phyloP scores from a whole-genome alignment of 2,888 invertebrate genomes.

The Pimpla rufipes region DNA sequence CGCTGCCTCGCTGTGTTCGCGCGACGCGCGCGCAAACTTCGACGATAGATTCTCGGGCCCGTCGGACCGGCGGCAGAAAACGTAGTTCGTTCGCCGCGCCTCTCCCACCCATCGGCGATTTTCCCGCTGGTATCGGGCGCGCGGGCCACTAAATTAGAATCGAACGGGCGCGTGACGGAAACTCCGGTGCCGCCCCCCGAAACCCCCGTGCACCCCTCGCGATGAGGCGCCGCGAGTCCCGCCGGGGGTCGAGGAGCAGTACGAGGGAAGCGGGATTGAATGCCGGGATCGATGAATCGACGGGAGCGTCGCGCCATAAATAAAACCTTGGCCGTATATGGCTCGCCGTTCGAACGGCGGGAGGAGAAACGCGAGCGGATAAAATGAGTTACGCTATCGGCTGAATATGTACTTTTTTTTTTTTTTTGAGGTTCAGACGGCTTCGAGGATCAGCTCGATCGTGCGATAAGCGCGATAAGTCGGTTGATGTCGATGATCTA shows the following conservation, averaged over 20 bases:
- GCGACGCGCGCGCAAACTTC: slow-evolving; percentile 57
- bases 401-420: neutral
- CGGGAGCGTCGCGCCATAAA: slow-evolving; percentile 46
- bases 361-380: slow-evolving; percentile 22
- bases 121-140: slow-evolving; percentile 45
- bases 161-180: slow-evolving; percentile 57
- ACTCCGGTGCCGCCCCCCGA: slow-evolving; percentile 21
- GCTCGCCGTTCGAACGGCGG: neutral
- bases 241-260: slow-evolving; percentile 38
- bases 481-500: too few species aligned
- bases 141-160: slow-evolving; percentile 61
- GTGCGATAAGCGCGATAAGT: too few species aligned
- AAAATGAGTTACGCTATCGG: slow-evolving; percentile 43
- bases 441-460: too few species aligned
- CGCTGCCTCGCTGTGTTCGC: slow-evolving; percentile 34
- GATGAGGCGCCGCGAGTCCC: slow-evolving; percentile 41
- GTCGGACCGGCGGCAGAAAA: slow-evolving; percentile 42
- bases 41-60: slow-evolving; percentile 65
- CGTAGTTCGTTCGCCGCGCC: slow-evolving; percentile 29
- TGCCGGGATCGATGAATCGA: slow-evolving; percentile 52
- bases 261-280: slow-evolving; percentile 47
- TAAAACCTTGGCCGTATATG: slow-evolving; percentile 46
- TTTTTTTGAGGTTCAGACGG: neutral
- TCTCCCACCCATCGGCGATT: slow-evolving; percentile 48
- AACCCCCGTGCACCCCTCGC: slow-evolving; percentile 3